Evolutionary conservation across 2,888 invertebrate genomes (phyloP).

Genomic region (Luperina testacea): DNA sequence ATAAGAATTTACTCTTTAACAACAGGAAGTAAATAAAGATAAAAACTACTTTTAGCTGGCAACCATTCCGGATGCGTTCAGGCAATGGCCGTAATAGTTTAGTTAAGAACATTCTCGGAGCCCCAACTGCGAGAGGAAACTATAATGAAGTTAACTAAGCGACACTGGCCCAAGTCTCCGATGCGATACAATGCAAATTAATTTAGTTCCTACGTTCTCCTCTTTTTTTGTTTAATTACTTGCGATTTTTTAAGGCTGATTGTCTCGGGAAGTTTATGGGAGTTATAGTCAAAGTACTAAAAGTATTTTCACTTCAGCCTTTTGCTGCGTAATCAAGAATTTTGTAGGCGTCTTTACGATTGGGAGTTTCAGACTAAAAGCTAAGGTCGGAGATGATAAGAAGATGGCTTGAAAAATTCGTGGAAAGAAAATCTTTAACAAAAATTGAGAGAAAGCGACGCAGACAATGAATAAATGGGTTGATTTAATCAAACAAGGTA

Average conservation of each 20-base stretch:
- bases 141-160: constrained; percentile 84
- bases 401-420: background rate
- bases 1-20: constrained; percentile 29
- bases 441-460: constrained; percentile 12
- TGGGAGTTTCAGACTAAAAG: constrained; percentile 11
- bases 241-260: constrained; percentile 61
- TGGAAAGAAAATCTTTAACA: constrained; percentile 10
- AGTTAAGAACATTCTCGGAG: constrained; percentile 76
- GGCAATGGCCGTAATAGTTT: constrained; percentile 74
- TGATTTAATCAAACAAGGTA: constrained; percentile 7
- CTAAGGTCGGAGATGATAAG: constrained; percentile 24
- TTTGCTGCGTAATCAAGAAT: constrained; percentile 46
- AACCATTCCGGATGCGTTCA: constrained; percentile 65
- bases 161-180: constrained; percentile 70
- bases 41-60: constrained; percentile 59
- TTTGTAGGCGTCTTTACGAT: constrained; percentile 43
- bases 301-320: constrained; percentile 45
- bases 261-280: constrained; percentile 54
- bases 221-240: constrained; percentile 63
- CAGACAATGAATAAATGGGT: background rate
- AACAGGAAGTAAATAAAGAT: constrained; percentile 46
- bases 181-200: constrained; percentile 70
- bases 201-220: constrained; percentile 66
- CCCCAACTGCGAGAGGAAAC: constrained; percentile 75
- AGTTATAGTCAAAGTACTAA: constrained; percentile 45